Evolutionary conservation across 2,888 invertebrate species (phyloP).

Genomic region (Drosophila histrio): DNA sequence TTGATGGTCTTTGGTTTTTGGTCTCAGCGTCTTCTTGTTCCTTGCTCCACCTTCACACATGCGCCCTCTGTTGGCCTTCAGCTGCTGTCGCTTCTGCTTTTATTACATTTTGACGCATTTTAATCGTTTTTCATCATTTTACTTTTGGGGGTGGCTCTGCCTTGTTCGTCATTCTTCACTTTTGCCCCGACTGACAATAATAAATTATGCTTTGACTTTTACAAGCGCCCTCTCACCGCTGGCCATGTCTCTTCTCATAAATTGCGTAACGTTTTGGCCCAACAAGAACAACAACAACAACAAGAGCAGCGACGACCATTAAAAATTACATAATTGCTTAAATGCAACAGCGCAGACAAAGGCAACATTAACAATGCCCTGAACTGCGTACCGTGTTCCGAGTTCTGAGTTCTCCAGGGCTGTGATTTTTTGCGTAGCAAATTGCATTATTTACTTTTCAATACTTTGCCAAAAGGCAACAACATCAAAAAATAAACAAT

Average conservation of each 20-base stretch:
- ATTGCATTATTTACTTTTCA: constrained; percentile 72
- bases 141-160: constrained; percentile 26
- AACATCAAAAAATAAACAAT: background rate
- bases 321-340: constrained; percentile 76
- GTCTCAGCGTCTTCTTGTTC: constrained; percentile 8
- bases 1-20: too few species aligned
- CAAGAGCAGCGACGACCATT: constrained; percentile 50
- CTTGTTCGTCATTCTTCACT: constrained; percentile 40
- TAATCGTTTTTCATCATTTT: constrained; percentile 59
- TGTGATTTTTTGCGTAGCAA: constrained; percentile 51
- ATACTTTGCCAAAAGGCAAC: constrained; percentile 49
- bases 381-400: constrained; percentile 10
- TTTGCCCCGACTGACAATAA: constrained; percentile 60
- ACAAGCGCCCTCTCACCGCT: constrained; percentile 38
- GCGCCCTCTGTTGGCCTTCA: constrained; percentile 26
- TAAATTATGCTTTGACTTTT: constrained; percentile 72
- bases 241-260: constrained; percentile 29
- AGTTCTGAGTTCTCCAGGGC: constrained; percentile 13
- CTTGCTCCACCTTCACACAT: constrained; percentile 30
- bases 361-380: constrained; percentile 25
- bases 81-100: constrained; percentile 26
- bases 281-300: constrained; percentile 29
- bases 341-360: constrained; percentile 56
- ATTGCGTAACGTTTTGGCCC: constrained; percentile 58
- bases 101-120: constrained; percentile 59